Conservation (phyloP, 2,113 vertebrate species). For the Phasianus colchicus region DNA sequence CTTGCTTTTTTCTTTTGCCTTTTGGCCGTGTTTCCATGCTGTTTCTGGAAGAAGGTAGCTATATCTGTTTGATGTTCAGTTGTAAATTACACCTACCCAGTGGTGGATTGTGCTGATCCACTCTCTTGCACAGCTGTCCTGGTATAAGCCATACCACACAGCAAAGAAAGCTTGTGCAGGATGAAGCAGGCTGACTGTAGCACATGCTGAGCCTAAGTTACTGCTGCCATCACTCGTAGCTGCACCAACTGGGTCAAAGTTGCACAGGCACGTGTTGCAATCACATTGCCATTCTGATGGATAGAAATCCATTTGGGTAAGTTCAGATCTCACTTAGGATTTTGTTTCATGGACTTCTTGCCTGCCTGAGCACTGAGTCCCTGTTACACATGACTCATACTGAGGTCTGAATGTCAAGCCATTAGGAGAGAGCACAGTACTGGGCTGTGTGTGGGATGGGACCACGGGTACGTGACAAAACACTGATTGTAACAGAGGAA, state of each 20-base stretch:
- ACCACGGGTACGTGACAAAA: not conserved
- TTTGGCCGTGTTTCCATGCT: not conserved
- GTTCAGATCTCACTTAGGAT: not conserved
- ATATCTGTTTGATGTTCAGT: not conserved
- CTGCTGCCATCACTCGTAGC: rapidly evolving
- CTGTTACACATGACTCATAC: not conserved
- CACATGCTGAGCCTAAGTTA: rapidly evolving
- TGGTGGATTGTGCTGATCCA: not conserved
- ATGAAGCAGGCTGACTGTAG: not conserved
- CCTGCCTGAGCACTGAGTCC: not conserved
- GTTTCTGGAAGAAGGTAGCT: not conserved
- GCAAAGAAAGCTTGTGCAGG: rapidly evolving
- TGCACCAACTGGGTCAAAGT: not conserved
- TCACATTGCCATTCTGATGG: not conserved
- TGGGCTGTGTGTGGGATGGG: not conserved
- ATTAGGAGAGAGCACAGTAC: rapidly evolving
- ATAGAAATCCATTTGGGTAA: not conserved
- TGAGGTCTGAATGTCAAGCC: not conserved
- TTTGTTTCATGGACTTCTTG: not conserved
- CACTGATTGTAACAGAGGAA: not conserved
- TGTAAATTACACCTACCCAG: not conserved
- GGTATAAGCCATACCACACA: not conserved
- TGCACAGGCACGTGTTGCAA: not conserved
- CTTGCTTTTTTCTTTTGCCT: not conserved
- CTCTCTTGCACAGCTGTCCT: not conserved